phyloP scores from a whole-genome alignment of 2,113 vertebrate species.

The Phyllostomus discolor region DNA sequence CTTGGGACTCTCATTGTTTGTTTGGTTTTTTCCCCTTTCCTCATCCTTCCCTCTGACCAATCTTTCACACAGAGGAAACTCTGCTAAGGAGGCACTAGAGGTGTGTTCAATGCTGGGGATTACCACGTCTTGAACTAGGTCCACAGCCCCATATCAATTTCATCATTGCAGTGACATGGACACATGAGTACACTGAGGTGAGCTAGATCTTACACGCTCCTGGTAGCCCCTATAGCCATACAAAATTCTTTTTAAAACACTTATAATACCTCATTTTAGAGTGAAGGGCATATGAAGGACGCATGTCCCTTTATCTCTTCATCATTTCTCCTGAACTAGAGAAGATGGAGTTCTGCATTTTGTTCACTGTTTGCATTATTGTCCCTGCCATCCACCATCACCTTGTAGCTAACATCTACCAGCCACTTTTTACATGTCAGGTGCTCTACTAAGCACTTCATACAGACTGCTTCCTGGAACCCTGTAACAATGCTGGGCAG shows the following conservation, averaged over 20 bases:
- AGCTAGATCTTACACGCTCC: neutral
- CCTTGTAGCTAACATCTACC: neutral
- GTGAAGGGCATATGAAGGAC: neutral
- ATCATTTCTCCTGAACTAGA: neutral
- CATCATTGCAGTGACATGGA: accelerated
- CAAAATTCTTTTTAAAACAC: neutral
- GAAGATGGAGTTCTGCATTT: neutral
- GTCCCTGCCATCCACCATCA: neutral
- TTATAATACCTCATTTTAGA: neutral
- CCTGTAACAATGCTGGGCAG: neutral
- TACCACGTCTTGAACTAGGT: neutral
- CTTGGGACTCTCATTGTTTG: neutral
- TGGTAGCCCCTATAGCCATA: neutral
- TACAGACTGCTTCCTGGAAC: neutral
- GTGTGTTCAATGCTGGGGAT: neutral
- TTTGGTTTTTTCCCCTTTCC: neutral
- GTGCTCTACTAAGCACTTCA: neutral
- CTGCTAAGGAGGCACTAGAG: neutral
- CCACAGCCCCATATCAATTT: neutral
- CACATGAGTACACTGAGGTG: neutral
- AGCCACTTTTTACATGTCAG: neutral
- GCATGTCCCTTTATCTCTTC: neutral
- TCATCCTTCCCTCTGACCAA: neutral
- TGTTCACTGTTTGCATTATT: neutral
- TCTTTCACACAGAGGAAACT: neutral